Percentiles rank a stretch among this genome's conserved stretches.
phyloP scores from a whole-genome alignment of 2,888 invertebrate genomes.

The Orgyia antiqua region DNA sequence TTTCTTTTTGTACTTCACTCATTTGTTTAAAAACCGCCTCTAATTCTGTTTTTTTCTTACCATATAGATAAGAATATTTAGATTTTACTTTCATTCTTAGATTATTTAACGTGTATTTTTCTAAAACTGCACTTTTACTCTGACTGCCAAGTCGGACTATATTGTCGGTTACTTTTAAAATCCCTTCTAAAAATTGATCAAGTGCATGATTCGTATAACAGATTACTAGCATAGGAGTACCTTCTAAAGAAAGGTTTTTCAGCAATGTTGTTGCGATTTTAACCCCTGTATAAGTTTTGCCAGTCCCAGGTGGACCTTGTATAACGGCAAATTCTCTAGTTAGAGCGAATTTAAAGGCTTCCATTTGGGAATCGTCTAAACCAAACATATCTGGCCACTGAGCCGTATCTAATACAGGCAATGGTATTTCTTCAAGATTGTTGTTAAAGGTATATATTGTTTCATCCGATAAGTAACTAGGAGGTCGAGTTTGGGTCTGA shows the following conservation, averaged over 20 bases:
- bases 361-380: constrained; percentile 82
- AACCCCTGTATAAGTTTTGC: constrained; percentile 89
- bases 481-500: constrained; percentile 48
- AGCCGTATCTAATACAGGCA: constrained; percentile 45
- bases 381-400: constrained; percentile 72
- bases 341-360: constrained; percentile 82
- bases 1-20: constrained; percentile 52
- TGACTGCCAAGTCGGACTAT: constrained; percentile 85
- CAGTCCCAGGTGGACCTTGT: constrained; percentile 94
- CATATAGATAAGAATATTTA: constrained; percentile 54
- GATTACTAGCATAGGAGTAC: constrained; percentile 84
- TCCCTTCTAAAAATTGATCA: constrained; percentile 89
- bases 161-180: constrained; percentile 75
- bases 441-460: constrained; percentile 43
- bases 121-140: constrained; percentile 77
- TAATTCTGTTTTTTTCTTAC: constrained; percentile 45
- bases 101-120: constrained; percentile 69
- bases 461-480: constrained; percentile 54
- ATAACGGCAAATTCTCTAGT: constrained; percentile 86
- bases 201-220: constrained; percentile 93
- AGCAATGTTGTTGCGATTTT: constrained; percentile 84
- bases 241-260: constrained; percentile 75
- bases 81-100: constrained; percentile 52
- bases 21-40: constrained; percentile 52
- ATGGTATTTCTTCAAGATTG: constrained; percentile 41